Evolutionary conservation across 2,888 invertebrate species (phyloP), one percentile per base, ranked within the genome.

Genomic region (Acrobasis consociella): DNA sequence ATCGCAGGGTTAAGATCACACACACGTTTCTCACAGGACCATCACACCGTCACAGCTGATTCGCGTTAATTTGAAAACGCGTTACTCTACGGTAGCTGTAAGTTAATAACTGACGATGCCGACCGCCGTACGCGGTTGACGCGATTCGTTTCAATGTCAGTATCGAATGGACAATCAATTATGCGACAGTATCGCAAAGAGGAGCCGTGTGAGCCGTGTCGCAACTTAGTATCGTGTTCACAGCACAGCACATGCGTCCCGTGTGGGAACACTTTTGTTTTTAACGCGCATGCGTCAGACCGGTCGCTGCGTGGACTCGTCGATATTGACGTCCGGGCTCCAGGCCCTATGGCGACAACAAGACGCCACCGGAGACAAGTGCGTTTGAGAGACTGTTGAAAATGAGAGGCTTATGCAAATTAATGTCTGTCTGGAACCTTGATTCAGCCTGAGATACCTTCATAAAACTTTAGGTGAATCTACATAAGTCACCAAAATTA

Each of bases 121-220:
- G 80, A 82, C 80, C 81, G 81, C 77, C 85, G 83, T 70, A 81
- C 81, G 85, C 71, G 79, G 83, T 73, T n/a, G n/a, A 79, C 83
- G 83, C 81, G 72, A 77, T 72, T 73, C 81, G 80, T 83, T 31
- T 87, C 91, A 92, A 91, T 92, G 91, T 91, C 91, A 90, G 87
- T 87, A 91, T 86, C 83, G 89, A 86, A 83, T 85, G 88, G 85
- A 82, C 89, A 85, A 91, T 89, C 85, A 90, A 89, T 91, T 89
- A 91, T 87, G 89, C 86, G 91, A 90, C 89, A 87, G 70, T 77
- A 81, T 75, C 75, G 77, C 77, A 80, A 84, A 85, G 86, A 87
- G 78, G 85, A 85, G 81, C 75, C 81, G 85, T 86, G 86, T 85
- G 85, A 85, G 81, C 75, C 81, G 85, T 86, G 86, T 85, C 84